Base-by-base conservation (phyloP, 2,797 vertebrate genomes). In the Spinus olivaceus region DNA sequence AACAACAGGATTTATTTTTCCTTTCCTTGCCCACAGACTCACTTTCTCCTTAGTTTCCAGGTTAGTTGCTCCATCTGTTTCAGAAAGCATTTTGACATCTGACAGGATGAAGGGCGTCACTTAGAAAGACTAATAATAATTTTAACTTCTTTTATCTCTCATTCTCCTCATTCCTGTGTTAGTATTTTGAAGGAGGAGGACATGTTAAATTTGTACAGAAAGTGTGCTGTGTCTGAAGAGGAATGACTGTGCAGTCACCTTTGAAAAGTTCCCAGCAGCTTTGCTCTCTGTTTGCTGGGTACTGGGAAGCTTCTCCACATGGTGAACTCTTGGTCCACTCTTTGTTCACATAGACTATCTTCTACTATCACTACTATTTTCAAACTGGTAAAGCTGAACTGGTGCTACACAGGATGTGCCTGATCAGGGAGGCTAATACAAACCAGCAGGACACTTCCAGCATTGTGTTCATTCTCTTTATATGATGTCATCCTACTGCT, bases 401-500 rank as follows among this genome's bases (percentile, higher is more conserved):
- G 64, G 66, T 42, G 77, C 92, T 85, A 32, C 67, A 19, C 25
- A 66, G 82, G 92, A 92, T 88, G 91, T 82, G 71, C 78, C 94
- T 93, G 80, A 74, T 49, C 61, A 85, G 65, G 73, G 87, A 81
- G 86, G 74, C 80, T 97, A 97, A 97, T 88, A 92, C 77, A 95
- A 96, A 97, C 93, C 97, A 97, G 95, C 90, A 95, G 96, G 88
- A 95, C 49, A 63, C 86, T 63, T 91, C 57, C 13, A 44, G 85
- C 72, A 82, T 57, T 84, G 89, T 95, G 95, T 95, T 94, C 96
- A 96, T 97, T 97, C 96, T 83, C 94, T 85, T 61, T 33, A 65
- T 61, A 72, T 97, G 96, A 97, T 96, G 93, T 98, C 97, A 97
- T 86, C 49, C 46, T 59, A 42, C 46, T 78, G 74, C 69, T 77